Conservation (phyloP, 1,140 invertebrate genomes). For the Leguminivora glycinivorella region DNA sequence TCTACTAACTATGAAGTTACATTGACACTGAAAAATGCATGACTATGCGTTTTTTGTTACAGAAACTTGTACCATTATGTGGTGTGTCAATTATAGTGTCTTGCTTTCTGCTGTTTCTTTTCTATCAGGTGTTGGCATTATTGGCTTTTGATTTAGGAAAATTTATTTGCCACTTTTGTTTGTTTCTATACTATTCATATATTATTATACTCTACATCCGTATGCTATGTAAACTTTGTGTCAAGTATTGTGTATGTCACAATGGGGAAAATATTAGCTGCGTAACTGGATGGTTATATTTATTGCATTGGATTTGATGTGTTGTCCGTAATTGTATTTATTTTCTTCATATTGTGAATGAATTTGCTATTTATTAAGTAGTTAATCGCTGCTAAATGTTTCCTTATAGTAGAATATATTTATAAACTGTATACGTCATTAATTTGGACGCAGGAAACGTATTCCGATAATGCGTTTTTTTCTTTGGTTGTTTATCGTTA, state of each 20-base stretch:
- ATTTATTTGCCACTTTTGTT: conserved; percentile 14
- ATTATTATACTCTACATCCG: not conserved
- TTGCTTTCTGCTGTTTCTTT: conserved; percentile 37
- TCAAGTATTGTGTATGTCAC: not conserved
- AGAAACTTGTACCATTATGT: not conserved
- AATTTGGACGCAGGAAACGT: not conserved
- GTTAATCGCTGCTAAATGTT: conserved; percentile 7
- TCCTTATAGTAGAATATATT: not conserved
- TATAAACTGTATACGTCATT: not conserved
- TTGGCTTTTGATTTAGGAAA: conserved; percentile 24
- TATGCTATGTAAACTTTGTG: not conserved
- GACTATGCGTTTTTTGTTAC: conserved; percentile 19
- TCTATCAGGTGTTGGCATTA: conserved; percentile 38
- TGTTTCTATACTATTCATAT: conserved; percentile 13
- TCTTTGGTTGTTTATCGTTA: not conserved
- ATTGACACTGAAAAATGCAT: conserved; percentile 18
- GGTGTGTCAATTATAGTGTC: conserved; percentile 10
- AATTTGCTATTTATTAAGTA: not conserved
- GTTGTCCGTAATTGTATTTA: conserved; percentile 3
- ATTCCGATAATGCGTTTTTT: not conserved
- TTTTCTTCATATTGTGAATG: not conserved
- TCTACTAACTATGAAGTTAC: conserved; percentile 17
- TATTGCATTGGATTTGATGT: not conserved
- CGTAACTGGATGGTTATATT: no score
- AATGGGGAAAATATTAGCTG: not conserved